phyloP scores from a whole-genome alignment of 2,113 vertebrate species.

The Falcunculus frontatus region DNA sequence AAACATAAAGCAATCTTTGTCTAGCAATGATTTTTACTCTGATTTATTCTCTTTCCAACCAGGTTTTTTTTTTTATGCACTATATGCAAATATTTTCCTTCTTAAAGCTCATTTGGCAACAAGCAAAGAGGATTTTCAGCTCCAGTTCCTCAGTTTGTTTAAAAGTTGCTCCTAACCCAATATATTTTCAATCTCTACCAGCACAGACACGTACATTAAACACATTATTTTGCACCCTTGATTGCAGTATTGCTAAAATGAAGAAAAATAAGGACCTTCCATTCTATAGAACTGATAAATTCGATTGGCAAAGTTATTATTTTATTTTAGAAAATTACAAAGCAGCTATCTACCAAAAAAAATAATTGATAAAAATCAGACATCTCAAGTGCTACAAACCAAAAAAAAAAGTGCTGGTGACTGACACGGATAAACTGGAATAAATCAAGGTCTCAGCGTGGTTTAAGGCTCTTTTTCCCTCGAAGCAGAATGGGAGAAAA shows the following conservation, averaged over 20 bases:
- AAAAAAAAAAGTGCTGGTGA: background rate
- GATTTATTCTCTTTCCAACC: background rate
- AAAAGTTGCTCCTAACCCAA: background rate
- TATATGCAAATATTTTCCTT: background rate
- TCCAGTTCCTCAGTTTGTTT: background rate
- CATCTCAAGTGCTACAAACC: background rate
- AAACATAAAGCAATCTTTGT: background rate
- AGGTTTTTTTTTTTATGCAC: background rate
- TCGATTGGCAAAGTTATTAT: background rate
- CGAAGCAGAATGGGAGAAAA: background rate
- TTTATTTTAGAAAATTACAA: background rate
- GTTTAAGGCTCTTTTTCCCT: background rate
- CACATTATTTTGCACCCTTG: background rate
- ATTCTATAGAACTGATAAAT: background rate
- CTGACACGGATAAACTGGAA: background rate
- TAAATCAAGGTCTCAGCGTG: background rate
- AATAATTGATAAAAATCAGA: background rate
- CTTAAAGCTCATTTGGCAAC: background rate
- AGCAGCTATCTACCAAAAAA: background rate
- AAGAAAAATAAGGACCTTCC: background rate
- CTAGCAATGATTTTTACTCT: background rate
- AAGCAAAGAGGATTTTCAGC: background rate
- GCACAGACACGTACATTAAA: background rate
- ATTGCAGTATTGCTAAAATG: slow-evolving; percentile 34
- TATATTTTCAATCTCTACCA: background rate